phyloP scores from a whole-genome alignment of 1,140 invertebrate genomes.

The Danaus melanippus region DNA sequence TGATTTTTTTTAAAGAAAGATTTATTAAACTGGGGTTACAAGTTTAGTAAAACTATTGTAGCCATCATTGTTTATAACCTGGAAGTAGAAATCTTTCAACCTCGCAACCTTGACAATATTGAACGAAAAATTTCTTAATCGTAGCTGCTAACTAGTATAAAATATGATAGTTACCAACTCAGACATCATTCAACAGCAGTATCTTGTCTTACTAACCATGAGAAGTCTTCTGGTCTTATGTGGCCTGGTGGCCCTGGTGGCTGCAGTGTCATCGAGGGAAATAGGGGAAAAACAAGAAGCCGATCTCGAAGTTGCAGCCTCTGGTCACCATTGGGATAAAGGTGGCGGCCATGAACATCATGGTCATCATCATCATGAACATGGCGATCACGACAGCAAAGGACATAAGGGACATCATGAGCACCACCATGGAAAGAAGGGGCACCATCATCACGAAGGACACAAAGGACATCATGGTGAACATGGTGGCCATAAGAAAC shows the following conservation, averaged over 20 bases:
- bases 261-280: slow-evolving; percentile 36
- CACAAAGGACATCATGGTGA: slow-evolving; percentile 80
- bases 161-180: slow-evolving; percentile 40
- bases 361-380: slow-evolving; percentile 71
- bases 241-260: slow-evolving; percentile 50
- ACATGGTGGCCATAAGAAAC: slow-evolving; percentile 81
- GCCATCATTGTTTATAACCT: slow-evolving; percentile 5
- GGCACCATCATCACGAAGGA: slow-evolving; percentile 79
- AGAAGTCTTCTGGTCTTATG: slow-evolving; percentile 45
- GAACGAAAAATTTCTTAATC: slow-evolving; percentile 42
- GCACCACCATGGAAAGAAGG: slow-evolving; percentile 76
- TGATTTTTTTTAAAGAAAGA: no score
- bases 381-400: slow-evolving; percentile 74
- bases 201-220: slow-evolving; percentile 42
- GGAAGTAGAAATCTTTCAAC: slow-evolving; percentile 37
- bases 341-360: slow-evolving; percentile 70
- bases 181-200: slow-evolving; percentile 50
- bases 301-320: slow-evolving; percentile 71
- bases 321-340: slow-evolving; percentile 66
- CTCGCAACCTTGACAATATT: slow-evolving; percentile 42
- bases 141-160: slow-evolving; percentile 45
- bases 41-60: no score
- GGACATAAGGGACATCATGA: slow-evolving; percentile 74
- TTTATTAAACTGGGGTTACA: no score
- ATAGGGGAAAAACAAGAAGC: slow-evolving; percentile 60